Evolutionary conservation across 2,888 invertebrate genomes (phyloP), one percentile per base, ranked within the genome.

Genomic region (Lasioglossum zephyrum): DNA sequence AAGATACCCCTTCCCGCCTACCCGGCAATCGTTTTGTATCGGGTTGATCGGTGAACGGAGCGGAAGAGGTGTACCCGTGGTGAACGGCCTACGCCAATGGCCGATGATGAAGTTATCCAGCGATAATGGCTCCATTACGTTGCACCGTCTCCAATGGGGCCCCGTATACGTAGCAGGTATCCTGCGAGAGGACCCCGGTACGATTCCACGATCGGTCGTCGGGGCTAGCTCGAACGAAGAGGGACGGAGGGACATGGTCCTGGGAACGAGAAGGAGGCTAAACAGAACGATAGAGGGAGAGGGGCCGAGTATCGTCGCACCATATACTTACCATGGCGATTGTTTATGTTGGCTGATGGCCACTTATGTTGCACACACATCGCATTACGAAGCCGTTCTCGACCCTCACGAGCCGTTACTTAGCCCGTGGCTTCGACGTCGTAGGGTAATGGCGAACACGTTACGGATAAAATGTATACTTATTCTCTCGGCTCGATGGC

Each of bases 291-390:
- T 79, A 84, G 87, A 84, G 82, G 79, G 74, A 82, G 77, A 79
- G 84, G 87, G n/a, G 87, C 85, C 90, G 82, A 86, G 87, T 91
- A 92, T 92, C 91, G 90, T 90, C 92, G 92, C 92, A 94, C 92
- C 94, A 90, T 95, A 95, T 95, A 95, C 94, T 95, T 95, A 95
- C 92, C 89, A 92, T 87, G 93, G 93, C 94, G 95, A 95, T 95
- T 95, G 95, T 95, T 95, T 95, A 95, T 95, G 95, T 95, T 95
- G 95, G 94, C 94, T 95, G 94, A 95, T 95, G 94, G 95, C 95
- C 95, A 95, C 95, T 95, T 95, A 95, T 92, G 93, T 90, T 94
- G 93, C 94, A 94, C 94, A 93, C 94, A 94, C 94, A 94, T 93
- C 92, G 93, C 92, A 94, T 94, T 94, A 94, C 92, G 88, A 85